Conservation (phyloP, 1,140 invertebrate genomes). For the Drosophila grimshawi region DNA sequence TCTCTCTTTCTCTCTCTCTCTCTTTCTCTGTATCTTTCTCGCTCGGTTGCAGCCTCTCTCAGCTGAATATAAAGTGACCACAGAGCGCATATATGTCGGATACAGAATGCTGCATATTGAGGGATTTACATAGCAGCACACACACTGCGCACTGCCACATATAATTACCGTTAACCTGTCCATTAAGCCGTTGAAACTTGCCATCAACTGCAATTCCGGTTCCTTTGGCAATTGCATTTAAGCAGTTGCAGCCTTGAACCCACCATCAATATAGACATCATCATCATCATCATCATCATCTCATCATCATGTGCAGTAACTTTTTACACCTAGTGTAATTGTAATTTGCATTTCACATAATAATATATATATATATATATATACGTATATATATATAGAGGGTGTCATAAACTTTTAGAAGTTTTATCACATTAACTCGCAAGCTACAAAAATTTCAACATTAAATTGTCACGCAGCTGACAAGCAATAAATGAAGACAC, state of each 20-base stretch:
- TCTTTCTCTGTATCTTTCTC: background rate
- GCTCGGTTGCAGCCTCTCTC: background rate
- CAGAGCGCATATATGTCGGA: background rate
- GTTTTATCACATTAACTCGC: slow-evolving; percentile 16
- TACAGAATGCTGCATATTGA: background rate
- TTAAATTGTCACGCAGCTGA: background rate
- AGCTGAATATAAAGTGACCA: slow-evolving; percentile 1
- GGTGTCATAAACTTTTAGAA: slow-evolving; percentile 27
- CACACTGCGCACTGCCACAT: slow-evolving; percentile 7
- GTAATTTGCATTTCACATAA: slow-evolving; percentile 38
- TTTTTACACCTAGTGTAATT: slow-evolving; percentile 19
- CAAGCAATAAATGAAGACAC: slow-evolving; percentile 1
- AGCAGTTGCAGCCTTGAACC: slow-evolving; percentile 1
- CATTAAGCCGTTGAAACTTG: slow-evolving; percentile 40
- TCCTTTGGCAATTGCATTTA: slow-evolving; percentile 38
- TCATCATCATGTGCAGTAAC: background rate
- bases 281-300: background rate
- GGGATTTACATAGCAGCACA: slow-evolving; percentile 11
- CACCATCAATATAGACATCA: background rate
- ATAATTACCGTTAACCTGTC: slow-evolving; percentile 54
- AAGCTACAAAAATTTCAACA: slow-evolving; percentile 17
- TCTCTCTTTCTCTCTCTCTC: background rate
- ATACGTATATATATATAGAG: too few species aligned
- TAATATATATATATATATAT: too few species aligned
- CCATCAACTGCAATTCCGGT: slow-evolving; percentile 10